phyloP scores from a whole-genome alignment of 2,797 vertebrate species.

The Emys orbicularis region DNA sequence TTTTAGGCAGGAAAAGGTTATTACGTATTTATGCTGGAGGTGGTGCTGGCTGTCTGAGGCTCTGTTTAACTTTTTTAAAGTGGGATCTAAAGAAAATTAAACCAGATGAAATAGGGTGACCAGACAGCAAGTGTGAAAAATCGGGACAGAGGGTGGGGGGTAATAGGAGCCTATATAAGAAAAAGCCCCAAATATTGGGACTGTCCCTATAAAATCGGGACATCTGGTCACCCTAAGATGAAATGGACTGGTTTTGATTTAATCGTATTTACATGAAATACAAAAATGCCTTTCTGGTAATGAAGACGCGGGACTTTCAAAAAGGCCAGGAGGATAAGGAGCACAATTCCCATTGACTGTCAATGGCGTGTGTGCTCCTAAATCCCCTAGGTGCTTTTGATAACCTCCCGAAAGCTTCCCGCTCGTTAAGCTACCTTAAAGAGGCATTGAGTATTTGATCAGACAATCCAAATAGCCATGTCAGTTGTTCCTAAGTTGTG shows the following conservation, averaged over 20 bases:
- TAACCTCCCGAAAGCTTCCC: background rate
- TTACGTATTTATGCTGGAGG: background rate
- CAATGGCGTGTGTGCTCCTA: background rate
- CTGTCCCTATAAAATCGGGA: too few relatives aligned
- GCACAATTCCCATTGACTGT: background rate
- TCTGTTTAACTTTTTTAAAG: background rate
- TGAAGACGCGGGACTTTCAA: conserved; percentile 14
- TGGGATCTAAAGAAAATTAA: conserved; percentile 52
- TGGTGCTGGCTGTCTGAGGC: too few relatives aligned
- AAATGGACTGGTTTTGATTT: conserved; percentile 60
- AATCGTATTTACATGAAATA: conserved; percentile 6
- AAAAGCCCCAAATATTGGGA: too few relatives aligned
- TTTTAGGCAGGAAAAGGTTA: background rate
- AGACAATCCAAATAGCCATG: conserved; percentile 67
- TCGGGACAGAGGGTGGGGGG: too few relatives aligned
- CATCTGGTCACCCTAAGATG: background rate
- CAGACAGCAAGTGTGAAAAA: too few relatives aligned
- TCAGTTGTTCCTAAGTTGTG: conserved; percentile 58
- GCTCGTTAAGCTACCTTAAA: conserved; percentile 38
- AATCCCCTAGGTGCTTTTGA: background rate
- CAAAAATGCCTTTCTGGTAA: conserved; percentile 47
- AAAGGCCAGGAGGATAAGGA: background rate
- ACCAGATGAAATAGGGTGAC: conserved; percentile 20
- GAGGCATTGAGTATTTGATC: rapidly evolving
- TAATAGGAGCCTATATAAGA: too few relatives aligned